Conservation (phyloP, 2,797 vertebrate genomes). For the Falco cherrug region DNA sequence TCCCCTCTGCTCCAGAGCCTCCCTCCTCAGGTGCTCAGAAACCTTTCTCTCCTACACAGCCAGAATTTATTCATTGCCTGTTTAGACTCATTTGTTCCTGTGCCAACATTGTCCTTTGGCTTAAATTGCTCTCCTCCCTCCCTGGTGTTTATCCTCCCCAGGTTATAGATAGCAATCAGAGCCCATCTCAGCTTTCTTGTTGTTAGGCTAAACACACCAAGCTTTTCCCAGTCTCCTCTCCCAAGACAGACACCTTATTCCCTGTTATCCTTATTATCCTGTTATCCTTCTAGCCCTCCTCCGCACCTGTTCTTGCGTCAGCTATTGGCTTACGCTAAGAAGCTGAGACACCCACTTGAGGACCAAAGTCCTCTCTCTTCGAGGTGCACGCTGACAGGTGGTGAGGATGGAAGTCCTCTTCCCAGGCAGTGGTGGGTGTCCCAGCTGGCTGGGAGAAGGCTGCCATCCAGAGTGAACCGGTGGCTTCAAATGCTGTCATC, state of each 20-base stretch:
- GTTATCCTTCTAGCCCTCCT: not conserved
- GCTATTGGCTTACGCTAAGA: rapidly evolving
- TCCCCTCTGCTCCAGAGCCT: not conserved
- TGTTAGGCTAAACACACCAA: not conserved
- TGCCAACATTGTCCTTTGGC: slow-evolving; percentile 20
- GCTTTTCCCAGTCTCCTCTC: not conserved
- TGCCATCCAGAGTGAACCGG: not conserved
- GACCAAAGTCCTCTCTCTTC: not conserved
- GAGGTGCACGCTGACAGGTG: rapidly evolving
- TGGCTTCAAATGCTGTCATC: not conserved
- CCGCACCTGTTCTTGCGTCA: not conserved
- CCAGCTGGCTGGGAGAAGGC: not conserved
- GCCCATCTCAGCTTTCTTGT: slow-evolving; percentile 21
- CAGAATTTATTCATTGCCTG: slow-evolving; percentile 16
- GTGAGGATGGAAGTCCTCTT: not conserved
- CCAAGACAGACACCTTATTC: not conserved
- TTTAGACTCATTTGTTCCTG: slow-evolving; percentile 17
- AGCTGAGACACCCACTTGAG: too few species aligned
- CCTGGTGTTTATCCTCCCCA: not conserved
- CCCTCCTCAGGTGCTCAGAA: not conserved
- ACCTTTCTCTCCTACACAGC: not conserved
- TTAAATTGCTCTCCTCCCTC: slow-evolving; percentile 33
- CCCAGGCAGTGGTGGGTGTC: rapidly evolving
- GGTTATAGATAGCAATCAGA: slow-evolving; percentile 32
- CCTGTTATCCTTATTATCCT: too few species aligned